These are phyloP conservation scores for Caenorhabditis elegans DNA, from an alignment of 1,140 invertebrate genomes.

Conservation along the genomic window WBcel235 BX284602.5:7253501-7254000, in stretches of 20 bases:
- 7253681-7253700: conserved; percentile 8
- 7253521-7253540: background rate
- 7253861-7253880: background rate
- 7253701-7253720: conserved; percentile 8
- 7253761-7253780: background rate
- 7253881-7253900: background rate
- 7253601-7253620: background rate
- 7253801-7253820: background rate
- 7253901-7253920: background rate
- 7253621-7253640: background rate
- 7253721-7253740: conserved; percentile 4
- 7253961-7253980: background rate
- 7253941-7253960: background rate
- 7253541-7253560: no score
- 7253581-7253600: conserved; percentile 8
- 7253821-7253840: conserved; percentile 9
- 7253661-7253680: background rate
- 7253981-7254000: background rate
- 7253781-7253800: background rate
- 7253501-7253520: background rate
- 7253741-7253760: background rate
- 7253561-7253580: background rate
- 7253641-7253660: background rate
- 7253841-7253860: background rate
- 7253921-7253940: background rate